phyloP scores from a whole-genome alignment of 2,113 vertebrate genomes.

The Neomonachus schauinslandi region DNA sequence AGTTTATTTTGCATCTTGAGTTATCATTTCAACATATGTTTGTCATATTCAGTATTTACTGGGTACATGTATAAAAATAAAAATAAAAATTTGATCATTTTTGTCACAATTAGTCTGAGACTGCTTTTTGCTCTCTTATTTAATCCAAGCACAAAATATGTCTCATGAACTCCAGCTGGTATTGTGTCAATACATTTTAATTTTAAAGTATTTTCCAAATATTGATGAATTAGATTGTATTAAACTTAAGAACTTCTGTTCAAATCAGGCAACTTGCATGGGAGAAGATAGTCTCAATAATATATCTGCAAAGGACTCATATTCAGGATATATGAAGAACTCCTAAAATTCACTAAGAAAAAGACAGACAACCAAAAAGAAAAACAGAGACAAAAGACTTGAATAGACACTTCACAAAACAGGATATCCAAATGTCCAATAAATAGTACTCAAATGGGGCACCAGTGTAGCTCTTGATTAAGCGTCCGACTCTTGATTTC shows the following conservation, averaged over 20 bases:
- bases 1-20: neutral
- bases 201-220: conserved; percentile 27
- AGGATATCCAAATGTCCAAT: neutral
- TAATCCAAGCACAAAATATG: conserved; percentile 16
- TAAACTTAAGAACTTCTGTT: conserved; percentile 3
- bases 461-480: neutral
- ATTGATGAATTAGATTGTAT: neutral
- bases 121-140: conserved; percentile 16
- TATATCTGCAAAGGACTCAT: neutral
- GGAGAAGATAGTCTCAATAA: neutral
- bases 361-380: neutral
- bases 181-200: neutral
- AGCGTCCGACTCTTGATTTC: neutral
- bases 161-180: conserved; percentile 5
- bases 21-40: conserved; percentile 2
- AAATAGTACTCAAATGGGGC: neutral
- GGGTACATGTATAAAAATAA: neutral
- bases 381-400: neutral
- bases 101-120: neutral
- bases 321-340: neutral
- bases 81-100: neutral
- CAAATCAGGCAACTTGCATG: neutral
- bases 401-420: neutral
- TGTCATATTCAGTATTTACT: neutral
- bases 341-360: conserved; percentile 8